Conservation (phyloP, 2,113 vertebrate genomes). For the Solenodon paradoxus region DNA sequence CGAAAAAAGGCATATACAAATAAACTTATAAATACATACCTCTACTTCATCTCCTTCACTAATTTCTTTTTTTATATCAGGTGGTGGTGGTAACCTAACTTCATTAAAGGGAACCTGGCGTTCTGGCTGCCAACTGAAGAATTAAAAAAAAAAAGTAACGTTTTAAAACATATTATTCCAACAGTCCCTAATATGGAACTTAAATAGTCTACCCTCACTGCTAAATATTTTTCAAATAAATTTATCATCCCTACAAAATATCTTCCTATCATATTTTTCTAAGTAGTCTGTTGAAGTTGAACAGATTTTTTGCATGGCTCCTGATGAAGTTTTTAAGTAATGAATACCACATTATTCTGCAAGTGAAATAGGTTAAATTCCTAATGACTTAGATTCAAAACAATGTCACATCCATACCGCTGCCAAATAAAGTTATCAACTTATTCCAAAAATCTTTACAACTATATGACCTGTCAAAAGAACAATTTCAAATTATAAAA, state of each 20-base stretch:
- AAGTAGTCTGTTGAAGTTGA: background rate
- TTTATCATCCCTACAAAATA: background rate
- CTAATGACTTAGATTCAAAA: background rate
- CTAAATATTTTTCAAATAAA: background rate
- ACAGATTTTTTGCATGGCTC: background rate
- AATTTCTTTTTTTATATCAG: conserved; percentile 95
- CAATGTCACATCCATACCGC: background rate
- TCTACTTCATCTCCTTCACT: conserved; percentile 98
- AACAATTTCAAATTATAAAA: conserved; percentile 46
- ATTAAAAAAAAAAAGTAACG: conserved; percentile 42
- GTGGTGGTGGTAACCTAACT: conserved; percentile 93
- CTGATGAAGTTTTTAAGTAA: background rate
- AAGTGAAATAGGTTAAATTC: background rate
- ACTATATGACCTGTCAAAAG: background rate
- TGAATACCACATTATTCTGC: background rate
- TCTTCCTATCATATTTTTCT: background rate
- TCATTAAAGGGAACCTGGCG: conserved; percentile 97
- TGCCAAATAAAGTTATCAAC: background rate
- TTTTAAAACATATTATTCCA: background rate
- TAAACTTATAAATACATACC: conserved; percentile 83
- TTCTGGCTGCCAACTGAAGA: conserved; percentile 95
- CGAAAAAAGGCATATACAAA: background rate
- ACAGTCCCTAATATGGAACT: background rate
- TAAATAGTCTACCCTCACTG: background rate
- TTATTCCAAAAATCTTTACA: conserved; percentile 26